Conservation (phyloP, 2,888 invertebrate genomes). For the Drosophila limbata region DNA sequence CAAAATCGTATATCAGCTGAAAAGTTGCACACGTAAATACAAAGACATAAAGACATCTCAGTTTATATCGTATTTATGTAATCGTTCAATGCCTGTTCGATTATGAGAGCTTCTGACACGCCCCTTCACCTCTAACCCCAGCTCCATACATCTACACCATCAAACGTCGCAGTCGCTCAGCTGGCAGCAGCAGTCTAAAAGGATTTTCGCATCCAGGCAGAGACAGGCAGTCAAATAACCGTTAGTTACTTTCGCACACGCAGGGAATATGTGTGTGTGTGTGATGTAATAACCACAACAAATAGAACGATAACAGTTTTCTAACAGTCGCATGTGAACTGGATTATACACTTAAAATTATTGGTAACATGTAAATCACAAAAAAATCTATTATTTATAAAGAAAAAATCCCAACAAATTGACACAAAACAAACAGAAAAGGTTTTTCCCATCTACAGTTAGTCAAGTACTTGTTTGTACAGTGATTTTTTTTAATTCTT, state of each 20-base stretch:
- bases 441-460: slow-evolving; percentile 1
- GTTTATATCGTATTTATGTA: slow-evolving; percentile 38
- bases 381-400: slow-evolving; percentile 17
- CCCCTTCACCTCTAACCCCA: neutral
- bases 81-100: slow-evolving; percentile 28
- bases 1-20: slow-evolving; percentile 19
- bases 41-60: neutral
- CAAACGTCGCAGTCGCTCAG: slow-evolving; percentile 10
- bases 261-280: neutral
- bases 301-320: slow-evolving; percentile 27
- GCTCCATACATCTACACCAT: neutral
- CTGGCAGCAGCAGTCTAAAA: slow-evolving; percentile 9
- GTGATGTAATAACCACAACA: slow-evolving; percentile 43
- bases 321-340: slow-evolving; percentile 55
- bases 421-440: slow-evolving; percentile 25
- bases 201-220: slow-evolving; percentile 16
- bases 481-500: neutral
- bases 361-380: slow-evolving; percentile 43
- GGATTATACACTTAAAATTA: slow-evolving; percentile 36
- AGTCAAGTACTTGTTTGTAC: neutral
- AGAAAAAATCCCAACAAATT: slow-evolving; percentile 22
- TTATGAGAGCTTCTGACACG: slow-evolving; percentile 27
- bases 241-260: slow-evolving; percentile 7
- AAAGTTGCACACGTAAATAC: slow-evolving; percentile 5
- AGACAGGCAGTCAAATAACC: slow-evolving; percentile 6